Conservation (phyloP, 2,113 vertebrate genomes). For the Acinonyx jubatus region DNA sequence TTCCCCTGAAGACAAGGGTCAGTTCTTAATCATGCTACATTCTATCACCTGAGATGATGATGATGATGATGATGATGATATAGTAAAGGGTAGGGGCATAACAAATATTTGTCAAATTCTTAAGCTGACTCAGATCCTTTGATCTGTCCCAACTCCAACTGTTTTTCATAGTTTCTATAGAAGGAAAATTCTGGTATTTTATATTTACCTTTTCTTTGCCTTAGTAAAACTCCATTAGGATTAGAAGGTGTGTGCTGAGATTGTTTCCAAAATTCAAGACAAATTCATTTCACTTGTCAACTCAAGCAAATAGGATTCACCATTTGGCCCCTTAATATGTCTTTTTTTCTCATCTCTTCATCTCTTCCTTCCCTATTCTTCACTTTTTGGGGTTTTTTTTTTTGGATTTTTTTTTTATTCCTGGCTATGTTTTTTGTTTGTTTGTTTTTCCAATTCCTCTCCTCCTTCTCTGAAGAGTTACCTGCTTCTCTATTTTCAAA, state of each 20-base stretch:
- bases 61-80: neutral
- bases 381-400: neutral
- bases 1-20: neutral
- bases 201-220: neutral
- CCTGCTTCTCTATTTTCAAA: neutral
- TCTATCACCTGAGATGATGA: neutral
- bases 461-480: neutral
- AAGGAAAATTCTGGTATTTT: neutral
- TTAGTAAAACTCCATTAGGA: neutral
- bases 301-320: neutral
- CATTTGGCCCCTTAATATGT: neutral
- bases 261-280: neutral
- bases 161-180: neutral
- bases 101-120: neutral
- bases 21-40: neutral
- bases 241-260: neutral
- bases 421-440: neutral
- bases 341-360: neutral
- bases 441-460: neutral
- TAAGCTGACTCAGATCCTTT: neutral
- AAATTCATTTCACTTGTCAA: neutral
- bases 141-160: neutral
- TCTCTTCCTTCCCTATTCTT: neutral
- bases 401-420: neutral
- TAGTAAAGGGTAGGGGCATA: neutral